Evolutionary conservation across 2,888 invertebrate species (phyloP), one percentile per base, ranked within the genome.

Genomic region (Spodoptera littoralis): DNA sequence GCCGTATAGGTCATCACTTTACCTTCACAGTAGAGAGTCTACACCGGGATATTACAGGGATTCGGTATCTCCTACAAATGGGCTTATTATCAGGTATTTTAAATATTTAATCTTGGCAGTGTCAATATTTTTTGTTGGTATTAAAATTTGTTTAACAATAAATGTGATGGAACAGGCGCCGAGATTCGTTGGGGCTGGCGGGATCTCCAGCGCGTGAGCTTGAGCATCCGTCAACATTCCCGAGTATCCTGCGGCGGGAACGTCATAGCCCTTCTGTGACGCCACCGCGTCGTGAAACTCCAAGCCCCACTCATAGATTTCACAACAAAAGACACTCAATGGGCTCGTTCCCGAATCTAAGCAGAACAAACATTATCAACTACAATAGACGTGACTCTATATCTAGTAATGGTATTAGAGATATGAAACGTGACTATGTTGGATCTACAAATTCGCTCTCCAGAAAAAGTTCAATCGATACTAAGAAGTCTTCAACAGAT

Each of bases 181-280:
- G 96, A 48, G 96, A 96, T 63, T 96, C 96, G 6, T 83, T 95
- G 70, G 95, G 95, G 44, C 85, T 96, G 66, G 95, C 96, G n/a
- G 91, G 95, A 58, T 95, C 95, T 61, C 95, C 92, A 67, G 95
- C 80, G 86, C 94, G 95, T 4, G 96, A 96, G 74, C 77, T 96
- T 71, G 96, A 96, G 76, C 97, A 97, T 85, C 97, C 97, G 0
- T 96, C 97, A 24, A 95, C 96, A 30, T 97, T 97, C 84, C 96
- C 97, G 52, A 96, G 96, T 73, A 95, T 96, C 47, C 91, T 97
- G 60, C 93, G 97, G 1, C 95, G 96, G 60, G 96, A 96, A 77
- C 94, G 95, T 0, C 88, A 95, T 68, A 95, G 95, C 74, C 92
- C 93, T 11, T 92, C 92, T 44, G 88, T 91, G 70, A 93, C 92